Evolutionary conservation across 2,888 invertebrate species (phyloP).

Genomic region (Erynnis tages): DNA sequence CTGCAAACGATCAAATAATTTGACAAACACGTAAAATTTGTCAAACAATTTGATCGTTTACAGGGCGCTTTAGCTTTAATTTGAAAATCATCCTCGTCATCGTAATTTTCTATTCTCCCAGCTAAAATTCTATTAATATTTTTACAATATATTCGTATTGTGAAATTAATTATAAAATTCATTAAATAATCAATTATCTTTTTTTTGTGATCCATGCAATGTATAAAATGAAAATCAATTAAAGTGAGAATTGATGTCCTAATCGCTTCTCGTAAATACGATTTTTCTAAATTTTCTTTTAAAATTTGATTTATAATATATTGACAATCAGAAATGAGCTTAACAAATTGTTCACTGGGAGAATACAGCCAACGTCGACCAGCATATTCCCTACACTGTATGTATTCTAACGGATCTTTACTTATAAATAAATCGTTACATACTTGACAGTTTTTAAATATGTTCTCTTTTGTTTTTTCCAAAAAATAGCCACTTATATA

Average conservation of each 20-base stretch:
- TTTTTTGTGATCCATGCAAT: not conserved
- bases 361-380: not conserved
- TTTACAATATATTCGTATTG: not conserved
- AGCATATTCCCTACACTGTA: too few species aligned
- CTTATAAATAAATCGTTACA: not conserved
- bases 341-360: not conserved
- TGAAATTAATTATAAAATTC: not conserved
- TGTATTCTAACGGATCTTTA: too few species aligned
- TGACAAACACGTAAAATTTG: too few species aligned
- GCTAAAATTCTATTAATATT: not conserved
- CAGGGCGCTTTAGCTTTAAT: too few species aligned
- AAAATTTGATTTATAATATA: not conserved
- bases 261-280: not conserved
- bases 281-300: not conserved
- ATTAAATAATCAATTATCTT: slow-evolving; percentile 1
- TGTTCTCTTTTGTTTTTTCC: not conserved
- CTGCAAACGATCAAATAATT: too few species aligned
- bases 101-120: not conserved
- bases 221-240: not conserved
- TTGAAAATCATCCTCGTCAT: not conserved
- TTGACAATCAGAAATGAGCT: not conserved
- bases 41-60: too few species aligned
- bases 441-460: not conserved
- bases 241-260: not conserved
- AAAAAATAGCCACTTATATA: slow-evolving; percentile 11